Evolutionary conservation across 2,797 vertebrate genomes (phyloP).

Genomic region (Ibycter americanus): DNA sequence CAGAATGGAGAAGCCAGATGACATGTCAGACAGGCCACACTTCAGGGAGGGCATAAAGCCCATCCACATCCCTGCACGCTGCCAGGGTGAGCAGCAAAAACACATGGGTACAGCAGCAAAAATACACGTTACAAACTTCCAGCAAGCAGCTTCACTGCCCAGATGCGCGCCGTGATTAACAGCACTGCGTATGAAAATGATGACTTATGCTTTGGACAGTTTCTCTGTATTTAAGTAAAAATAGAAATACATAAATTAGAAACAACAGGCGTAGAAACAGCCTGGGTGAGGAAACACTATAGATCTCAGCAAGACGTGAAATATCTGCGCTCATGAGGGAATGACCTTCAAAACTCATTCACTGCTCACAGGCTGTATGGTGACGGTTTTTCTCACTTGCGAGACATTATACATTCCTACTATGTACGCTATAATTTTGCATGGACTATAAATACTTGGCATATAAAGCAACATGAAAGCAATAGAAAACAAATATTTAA

Average conservation of each 20-base stretch:
- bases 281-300: not conserved
- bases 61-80: fast-evolving
- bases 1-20: not conserved
- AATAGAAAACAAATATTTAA: not conserved
- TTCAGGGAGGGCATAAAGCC: not conserved
- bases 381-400: not conserved
- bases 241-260: not conserved
- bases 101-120: not conserved
- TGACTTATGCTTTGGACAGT: not conserved
- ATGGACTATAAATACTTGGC: not conserved
- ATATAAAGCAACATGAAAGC: not conserved
- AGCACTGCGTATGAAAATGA: fast-evolving
- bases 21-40: not conserved
- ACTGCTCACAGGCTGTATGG: not conserved
- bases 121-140: fast-evolving
- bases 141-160: not conserved
- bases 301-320: not conserved
- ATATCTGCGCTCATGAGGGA: conserved; percentile 37
- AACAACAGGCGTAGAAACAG: not conserved
- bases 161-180: fast-evolving
- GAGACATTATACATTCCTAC: conserved; percentile 8
- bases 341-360: conserved; percentile 79
- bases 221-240: not conserved
- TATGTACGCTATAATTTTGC: not conserved
- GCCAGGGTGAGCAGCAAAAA: fast-evolving